Evolutionary conservation across 2,888 invertebrate genomes (phyloP).

Genomic region (Polia nebulosa): DNA sequence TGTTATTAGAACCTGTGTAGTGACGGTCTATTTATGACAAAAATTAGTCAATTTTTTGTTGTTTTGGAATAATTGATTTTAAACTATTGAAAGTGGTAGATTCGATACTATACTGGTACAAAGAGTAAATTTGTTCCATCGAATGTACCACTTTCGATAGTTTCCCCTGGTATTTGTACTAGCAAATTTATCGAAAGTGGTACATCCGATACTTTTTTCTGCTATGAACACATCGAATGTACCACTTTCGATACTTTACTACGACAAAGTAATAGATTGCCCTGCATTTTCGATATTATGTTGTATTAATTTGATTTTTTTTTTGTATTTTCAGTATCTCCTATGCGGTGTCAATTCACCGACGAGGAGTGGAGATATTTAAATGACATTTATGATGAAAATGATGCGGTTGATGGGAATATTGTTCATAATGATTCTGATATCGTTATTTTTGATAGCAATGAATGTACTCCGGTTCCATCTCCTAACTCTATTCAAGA

Average conservation of each 20-base stretch:
- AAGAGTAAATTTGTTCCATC: conserved; percentile 9
- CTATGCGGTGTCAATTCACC: conserved; percentile 3
- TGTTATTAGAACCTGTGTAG: conserved; percentile 7
- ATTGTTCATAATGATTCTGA: conserved; percentile 14
- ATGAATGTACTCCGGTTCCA: conserved; percentile 27
- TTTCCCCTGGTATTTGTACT: conserved; percentile 6
- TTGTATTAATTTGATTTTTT: conserved; percentile 1
- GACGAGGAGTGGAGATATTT: conserved; percentile 4
- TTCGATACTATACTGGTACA: conserved; percentile 1
- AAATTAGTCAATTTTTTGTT: conserved; percentile 8
- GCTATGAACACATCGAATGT: conserved; percentile 8
- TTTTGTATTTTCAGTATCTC: not conserved
- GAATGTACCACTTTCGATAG: conserved; percentile 17
- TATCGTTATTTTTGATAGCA: conserved; percentile 16
- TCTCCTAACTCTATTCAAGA: conserved; percentile 26
- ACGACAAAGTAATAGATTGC: conserved; percentile 10
- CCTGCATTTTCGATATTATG: conserved; percentile 12
- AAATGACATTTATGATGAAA: not conserved
- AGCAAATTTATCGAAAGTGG: conserved; percentile 15
- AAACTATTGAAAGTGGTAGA: conserved; percentile 13
- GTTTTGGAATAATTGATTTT: conserved; percentile 5
- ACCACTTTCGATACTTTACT: conserved; percentile 4
- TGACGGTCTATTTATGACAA: conserved; percentile 10
- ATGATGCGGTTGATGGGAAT: conserved; percentile 9
- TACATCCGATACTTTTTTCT: conserved; percentile 17